Evolutionary conservation across 2,113 vertebrate species (phyloP), one percentile per base, ranked within the genome.

Genomic region (Dendropsophus ebraccatus): DNA sequence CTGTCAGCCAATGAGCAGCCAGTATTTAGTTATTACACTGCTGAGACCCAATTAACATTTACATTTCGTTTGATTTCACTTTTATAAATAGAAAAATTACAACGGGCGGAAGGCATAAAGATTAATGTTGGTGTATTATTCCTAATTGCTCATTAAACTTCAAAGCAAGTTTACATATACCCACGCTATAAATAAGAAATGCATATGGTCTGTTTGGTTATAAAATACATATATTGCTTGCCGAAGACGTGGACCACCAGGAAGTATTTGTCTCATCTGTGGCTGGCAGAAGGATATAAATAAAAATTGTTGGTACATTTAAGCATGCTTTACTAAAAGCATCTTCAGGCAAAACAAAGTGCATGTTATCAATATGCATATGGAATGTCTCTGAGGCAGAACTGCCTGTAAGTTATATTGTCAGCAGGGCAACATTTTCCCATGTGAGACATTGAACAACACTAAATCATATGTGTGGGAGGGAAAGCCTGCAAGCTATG

Each of bases 301-400:
- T 90, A 89, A 92, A 93, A 91, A 90, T 92, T 90, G 89, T 92
- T 91, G 91, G 91, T 93, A 88, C 91, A 90, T 92, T 94, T 92
- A 90, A 94, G 91, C 89, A 88, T 90, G 90, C 89, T 93, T 94
- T 88, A 89, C 94, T 94, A 93, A 93, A 92, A 95, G 94, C 92
- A 93, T 93, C 94, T 94, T 91, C 90, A 92, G 93, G 94, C 94
- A 89, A 90, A 92, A 94, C 92, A 91, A 93, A 94, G 93, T 91
- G 90, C 92, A 91, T 89, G 90, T 94, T 94, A 94, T 95, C 94
- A 95, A 94, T 94, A 95, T 94, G 95, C 94, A 94, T 94, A 93
- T 93, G 93, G 84, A 91, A 91, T 93, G 89, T 93, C 94, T 95
- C 92, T 92, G 92, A 95, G 93, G 93, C 93, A 95, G 90, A 93